Percentiles rank a stretch among this genome's conserved stretches.
These are phyloP conservation scores for Temnothorax nylanderi DNA, from an alignment of 1,140 invertebrate species.

Conservation along the genomic window DNA sequence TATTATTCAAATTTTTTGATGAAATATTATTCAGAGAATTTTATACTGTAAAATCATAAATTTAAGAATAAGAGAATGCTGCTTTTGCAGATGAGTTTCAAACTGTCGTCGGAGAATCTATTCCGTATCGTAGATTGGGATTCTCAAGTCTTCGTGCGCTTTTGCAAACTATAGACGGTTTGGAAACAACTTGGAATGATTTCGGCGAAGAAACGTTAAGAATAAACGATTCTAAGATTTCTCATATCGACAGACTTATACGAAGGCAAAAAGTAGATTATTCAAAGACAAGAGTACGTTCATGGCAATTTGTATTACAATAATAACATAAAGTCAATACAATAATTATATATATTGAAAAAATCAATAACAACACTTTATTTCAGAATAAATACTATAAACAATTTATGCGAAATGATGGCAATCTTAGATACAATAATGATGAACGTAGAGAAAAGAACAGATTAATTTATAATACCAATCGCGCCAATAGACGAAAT, in stretches of 20 bases:
- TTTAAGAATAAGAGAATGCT: constrained; percentile 28
- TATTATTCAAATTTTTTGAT: background rate
- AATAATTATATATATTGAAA: background rate
- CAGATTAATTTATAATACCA: background rate
- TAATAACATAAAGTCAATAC: background rate
- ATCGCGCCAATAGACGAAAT: constrained; percentile 1
- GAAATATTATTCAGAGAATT: background rate
- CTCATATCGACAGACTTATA: constrained; percentile 62
- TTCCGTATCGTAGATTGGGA: constrained; percentile 63
- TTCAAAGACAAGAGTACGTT: constrained; percentile 41
- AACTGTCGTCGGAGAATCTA: constrained; percentile 53
- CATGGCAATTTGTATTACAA: background rate
- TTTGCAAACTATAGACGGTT: constrained; percentile 42
- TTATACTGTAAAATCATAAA: constrained; percentile 5
- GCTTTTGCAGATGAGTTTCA: constrained; percentile 60
- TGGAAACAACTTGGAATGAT: constrained; percentile 47
- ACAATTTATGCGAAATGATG: constrained; percentile 19
- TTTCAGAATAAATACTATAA: constrained; percentile 48
- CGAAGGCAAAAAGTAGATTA: constrained; percentile 57
- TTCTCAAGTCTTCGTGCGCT: constrained; percentile 49
- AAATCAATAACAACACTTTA: background rate
- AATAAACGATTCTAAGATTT: constrained; percentile 53
- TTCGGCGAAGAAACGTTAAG: constrained; percentile 23
- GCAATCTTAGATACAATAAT: background rate
- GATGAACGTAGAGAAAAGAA: background rate